Conservation (phyloP, 64 coral and sea anemone species). For the Trachythela sp. region DNA sequence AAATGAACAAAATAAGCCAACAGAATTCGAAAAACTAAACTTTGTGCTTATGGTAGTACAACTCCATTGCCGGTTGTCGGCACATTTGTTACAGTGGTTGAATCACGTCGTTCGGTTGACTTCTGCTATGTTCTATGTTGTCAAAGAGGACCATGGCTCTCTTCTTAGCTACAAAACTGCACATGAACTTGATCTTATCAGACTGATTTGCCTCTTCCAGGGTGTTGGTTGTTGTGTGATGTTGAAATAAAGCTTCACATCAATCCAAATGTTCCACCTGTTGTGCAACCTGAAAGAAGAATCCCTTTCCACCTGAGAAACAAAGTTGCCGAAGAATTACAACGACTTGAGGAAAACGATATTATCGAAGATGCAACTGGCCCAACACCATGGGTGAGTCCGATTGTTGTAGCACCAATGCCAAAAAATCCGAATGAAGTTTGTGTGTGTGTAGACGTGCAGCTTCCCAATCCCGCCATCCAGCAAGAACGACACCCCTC, state of each 20-base stretch:
- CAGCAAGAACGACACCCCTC: neutral
- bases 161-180: neutral
- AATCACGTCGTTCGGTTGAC: neutral
- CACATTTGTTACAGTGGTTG: neutral
- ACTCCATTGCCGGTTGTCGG: neutral
- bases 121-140: neutral
- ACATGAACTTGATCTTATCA: neutral
- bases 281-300: neutral
- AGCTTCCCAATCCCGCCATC: neutral
- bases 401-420: conserved; percentile 13
- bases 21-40: neutral
- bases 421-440: conserved; percentile 29
- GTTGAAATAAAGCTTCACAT: conserved; percentile 8
- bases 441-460: conserved; percentile 22
- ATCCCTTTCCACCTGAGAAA: neutral
- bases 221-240: neutral
- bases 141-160: neutral
- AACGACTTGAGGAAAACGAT: neutral
- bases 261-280: neutral
- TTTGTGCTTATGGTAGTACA: neutral
- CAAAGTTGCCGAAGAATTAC: neutral
- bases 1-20: too few species aligned
- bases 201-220: neutral
- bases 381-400: neutral
- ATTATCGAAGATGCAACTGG: neutral